Evolutionary conservation across 2,113 vertebrate species (phyloP).

Genomic region (Cyrtonyx montezumae): DNA sequence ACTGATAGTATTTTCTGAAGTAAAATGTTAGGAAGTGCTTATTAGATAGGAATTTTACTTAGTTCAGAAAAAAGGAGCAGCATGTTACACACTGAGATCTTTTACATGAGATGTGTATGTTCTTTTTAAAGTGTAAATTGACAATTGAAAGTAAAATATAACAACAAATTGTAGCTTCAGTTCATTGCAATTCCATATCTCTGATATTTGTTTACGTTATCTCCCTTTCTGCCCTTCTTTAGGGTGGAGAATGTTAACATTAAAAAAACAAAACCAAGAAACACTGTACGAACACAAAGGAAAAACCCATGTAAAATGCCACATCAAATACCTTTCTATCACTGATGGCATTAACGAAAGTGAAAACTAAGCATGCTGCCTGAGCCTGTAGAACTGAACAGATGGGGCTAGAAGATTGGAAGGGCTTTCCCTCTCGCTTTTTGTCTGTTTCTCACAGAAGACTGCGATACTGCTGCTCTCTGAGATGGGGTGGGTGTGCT

Average conservation of each 20-base stretch:
- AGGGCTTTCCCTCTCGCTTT: background rate
- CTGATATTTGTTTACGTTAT: background rate
- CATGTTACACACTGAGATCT: background rate
- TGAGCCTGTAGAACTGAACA: background rate
- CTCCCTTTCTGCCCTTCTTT: background rate
- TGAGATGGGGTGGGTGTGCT: background rate
- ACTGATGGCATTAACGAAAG: background rate
- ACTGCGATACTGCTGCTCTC: background rate
- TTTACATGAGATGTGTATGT: background rate
- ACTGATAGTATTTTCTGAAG: background rate
- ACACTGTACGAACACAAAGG: no score
- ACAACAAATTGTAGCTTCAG: background rate
- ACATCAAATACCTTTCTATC: background rate
- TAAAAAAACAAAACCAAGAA: background rate
- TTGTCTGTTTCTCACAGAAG: no score
- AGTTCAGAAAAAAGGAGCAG: background rate
- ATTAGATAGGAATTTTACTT: background rate
- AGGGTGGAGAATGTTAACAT: fast-evolving
- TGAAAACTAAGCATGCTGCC: background rate
- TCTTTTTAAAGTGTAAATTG: background rate
- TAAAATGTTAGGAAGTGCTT: background rate
- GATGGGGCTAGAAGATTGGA: background rate
- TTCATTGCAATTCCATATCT: background rate
- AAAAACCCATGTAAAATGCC: background rate
- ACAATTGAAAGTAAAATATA: background rate